Evolutionary conservation across 2,888 invertebrate genomes (phyloP), one percentile per base, ranked within the genome.

Genomic region (Nymphalis urticae): DNA sequence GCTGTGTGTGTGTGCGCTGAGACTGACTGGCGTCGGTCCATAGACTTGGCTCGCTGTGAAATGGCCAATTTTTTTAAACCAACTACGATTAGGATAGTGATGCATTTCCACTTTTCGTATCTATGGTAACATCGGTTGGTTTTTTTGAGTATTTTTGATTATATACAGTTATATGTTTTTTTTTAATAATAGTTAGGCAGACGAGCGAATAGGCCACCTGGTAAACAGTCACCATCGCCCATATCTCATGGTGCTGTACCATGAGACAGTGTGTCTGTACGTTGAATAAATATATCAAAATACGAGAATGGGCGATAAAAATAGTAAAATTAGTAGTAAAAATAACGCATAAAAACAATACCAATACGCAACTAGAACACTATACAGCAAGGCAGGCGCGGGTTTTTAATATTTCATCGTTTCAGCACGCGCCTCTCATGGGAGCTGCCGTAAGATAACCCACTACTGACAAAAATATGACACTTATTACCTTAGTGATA

Each of bases 321-420:
- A 32, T 0, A 32, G 27, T 6, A 32, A 32, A 6, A 6, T 5
- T 47, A 32, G 16, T 24, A 10, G 8, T 42, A 47, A 17, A 59
- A 51, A 64, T 36, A 58, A 13, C 13, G 13, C 27, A 13, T 42
- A 42, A 42, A 42, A 36, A 42, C 4, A 13, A 13, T 13, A 66
- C 74, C 72, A 74, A 64, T 68, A 42, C 71, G 48, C 24, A 69
- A 48, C 3, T 62, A 62, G 21, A 32, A 36, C 36, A 80, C 72
- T 76, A 77, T 68, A 70, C 68, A 70, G 71, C 68, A 69, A 75
- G 76, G 76, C 70, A 72, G 72, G 76, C 74, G 72, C 67, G 73
- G 17, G 80, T 84, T 85, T 86, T 88, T 88, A 87, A 88, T 88
- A 87, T 87, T 87, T 82, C 82, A 85, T 79, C 76, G 73, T 75